Evolutionary conservation across 2,797 vertebrate genomes (phyloP), one percentile per base, ranked within the genome.

Genomic region (Sebastes steindachneri): DNA sequence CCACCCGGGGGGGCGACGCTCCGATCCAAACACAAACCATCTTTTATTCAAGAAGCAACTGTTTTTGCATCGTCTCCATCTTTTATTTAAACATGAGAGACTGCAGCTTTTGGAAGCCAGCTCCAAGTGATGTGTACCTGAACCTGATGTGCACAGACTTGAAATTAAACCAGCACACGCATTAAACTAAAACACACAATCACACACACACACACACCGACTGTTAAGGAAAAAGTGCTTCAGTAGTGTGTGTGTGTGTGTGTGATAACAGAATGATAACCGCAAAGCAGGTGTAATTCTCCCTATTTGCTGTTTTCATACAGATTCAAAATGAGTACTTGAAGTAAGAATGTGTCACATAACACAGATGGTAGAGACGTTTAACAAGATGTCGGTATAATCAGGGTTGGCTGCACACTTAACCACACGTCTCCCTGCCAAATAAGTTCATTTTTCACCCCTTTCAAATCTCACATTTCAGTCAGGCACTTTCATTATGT

Each of bases 31-130:
- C 53, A 12, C 55, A 31, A 54, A 21, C 19, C 81, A 90, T 85
- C 8, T 79, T 85, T 90, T 84, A 90, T 89, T 86, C 64, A 90
- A 53, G 58, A 73, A 31, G 70, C 62, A 67, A n/a, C n/a, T n/a
- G n/a, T n/a, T n/a, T n/a, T n/a, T 45, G 33, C 79, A 74, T 83
- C 59, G 15, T 41, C 57, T 66, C 63, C 73, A 90, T 86, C 14
- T 84, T 85, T 83, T 73, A 81, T 83, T 86, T 31, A 72, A 68
- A 83, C 63, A 67, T 9, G 64, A 81, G 64, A 70, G 57, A 33
- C 70, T 57, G 41, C 68, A 79, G 86, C 41, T 65, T 83, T 59
- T 54, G 45, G 70, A 54, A 73, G 81, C 67, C 25, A 35, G 14
- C 25, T 78, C 58, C 12, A 41, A 77, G 75, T 26, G 48, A 78